Evolutionary conservation across 2,888 invertebrate species (phyloP), one percentile per base, ranked within the genome.

Genomic region (Volucella zonaria): DNA sequence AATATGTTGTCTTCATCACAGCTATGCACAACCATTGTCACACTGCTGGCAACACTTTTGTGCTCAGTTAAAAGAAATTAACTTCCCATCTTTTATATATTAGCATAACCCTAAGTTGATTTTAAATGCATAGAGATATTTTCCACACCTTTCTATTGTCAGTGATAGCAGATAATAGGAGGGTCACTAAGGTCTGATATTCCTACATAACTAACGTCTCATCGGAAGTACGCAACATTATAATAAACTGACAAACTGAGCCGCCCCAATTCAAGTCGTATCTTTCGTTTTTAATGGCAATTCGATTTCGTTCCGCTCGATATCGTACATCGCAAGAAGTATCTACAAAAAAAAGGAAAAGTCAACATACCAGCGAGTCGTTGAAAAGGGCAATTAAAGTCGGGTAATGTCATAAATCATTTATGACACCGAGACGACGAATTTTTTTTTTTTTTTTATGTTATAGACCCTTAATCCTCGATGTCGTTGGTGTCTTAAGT

Each of bases 221-320:
- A 8, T 58, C 52, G 23, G 38, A 47, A 31, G 14, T 18, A 11
- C 40, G 45, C 54, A 67, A 31, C 59, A 67, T 52, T 42, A 54
- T 38, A 10, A n/a, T 11, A 66, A 42, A 31, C 31, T 6, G 10
- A n/a, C 31, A 66, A 42, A 31, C 31, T 31, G 42, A 23, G 49
- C 38, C 31, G 52, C 45, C 52, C 61, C 68, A 76, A 76, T 68
- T 68, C 59, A 59, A 52, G 52, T 67, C 62, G 68, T 77, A 70
- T 77, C 68, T 70, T 54, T 9, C 23, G 31, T 31, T 12, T 54
- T 77, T 68, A 77, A 77, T 77, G 31, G 61, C 77, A 62, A 62
- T 77, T 77, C 77, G 77, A 77, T 77, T 77, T 31, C 68, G 77
- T 77, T 77, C 68, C 70, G 62, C 49, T 49, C 47, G 62, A 77